phyloP scores from a whole-genome alignment of 2,113 vertebrate genomes.

The Malurus melanocephalus region DNA sequence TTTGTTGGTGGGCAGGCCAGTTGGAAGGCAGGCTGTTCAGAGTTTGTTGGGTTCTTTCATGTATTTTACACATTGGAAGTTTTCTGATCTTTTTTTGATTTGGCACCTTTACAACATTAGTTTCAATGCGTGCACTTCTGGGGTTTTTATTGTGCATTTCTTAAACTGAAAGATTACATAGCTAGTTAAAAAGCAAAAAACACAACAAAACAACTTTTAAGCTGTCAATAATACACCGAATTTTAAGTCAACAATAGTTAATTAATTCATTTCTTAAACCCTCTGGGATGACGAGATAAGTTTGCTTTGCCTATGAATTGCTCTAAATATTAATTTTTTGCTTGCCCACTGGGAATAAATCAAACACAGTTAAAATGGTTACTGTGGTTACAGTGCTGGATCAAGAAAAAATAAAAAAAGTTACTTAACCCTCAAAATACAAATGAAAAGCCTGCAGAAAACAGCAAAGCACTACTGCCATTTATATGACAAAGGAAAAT shows the following conservation, averaged over 20 bases:
- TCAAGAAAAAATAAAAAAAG: background rate
- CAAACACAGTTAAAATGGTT: slow-evolving; percentile 66
- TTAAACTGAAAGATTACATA: background rate
- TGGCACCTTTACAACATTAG: background rate
- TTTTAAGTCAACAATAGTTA: slow-evolving; percentile 39
- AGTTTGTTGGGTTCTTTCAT: background rate
- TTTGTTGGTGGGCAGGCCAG: too few species aligned
- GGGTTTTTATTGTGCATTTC: background rate
- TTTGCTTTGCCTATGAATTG: slow-evolving; percentile 34
- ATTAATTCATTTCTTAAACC: slow-evolving; percentile 37
- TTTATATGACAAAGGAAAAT: background rate
- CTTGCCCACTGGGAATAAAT: slow-evolving; percentile 49
- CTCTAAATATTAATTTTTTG: slow-evolving; percentile 58
- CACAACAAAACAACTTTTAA: slow-evolving; percentile 24
- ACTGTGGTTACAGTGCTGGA: slow-evolving; percentile 65
- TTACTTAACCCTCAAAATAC: slow-evolving; percentile 53
- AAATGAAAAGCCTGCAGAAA: background rate
- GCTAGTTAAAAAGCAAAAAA: background rate
- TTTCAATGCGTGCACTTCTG: background rate
- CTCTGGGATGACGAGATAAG: slow-evolving; percentile 10
- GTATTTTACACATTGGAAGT: background rate
- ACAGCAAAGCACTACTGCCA: background rate
- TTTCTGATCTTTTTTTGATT: background rate
- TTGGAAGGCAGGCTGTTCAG: fast-evolving
- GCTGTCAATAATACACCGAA: background rate